Evolutionary conservation across 2,113 vertebrate genomes (phyloP).

Genomic region (Passer domesticus): DNA sequence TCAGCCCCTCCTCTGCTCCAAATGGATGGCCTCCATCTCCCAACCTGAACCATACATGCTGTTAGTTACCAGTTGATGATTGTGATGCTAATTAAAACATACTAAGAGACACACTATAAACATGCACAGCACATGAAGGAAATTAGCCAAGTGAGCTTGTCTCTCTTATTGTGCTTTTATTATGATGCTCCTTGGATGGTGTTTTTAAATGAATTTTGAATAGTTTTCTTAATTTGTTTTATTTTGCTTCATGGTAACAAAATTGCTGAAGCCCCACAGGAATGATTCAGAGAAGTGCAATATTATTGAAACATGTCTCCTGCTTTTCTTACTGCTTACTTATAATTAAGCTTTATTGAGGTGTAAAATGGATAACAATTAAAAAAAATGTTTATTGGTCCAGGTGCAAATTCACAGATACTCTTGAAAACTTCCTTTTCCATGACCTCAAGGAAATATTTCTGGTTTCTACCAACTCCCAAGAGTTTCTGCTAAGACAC

Average conservation of each 20-base stretch:
- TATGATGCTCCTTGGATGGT: constrained; percentile 79
- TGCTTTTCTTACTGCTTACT: constrained; percentile 78
- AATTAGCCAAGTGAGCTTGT: constrained; percentile 76
- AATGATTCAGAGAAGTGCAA: constrained; percentile 73
- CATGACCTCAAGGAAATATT: constrained; percentile 31
- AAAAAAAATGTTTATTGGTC: constrained; percentile 71
- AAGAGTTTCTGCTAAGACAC: neutral
- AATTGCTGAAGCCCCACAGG: constrained; percentile 69
- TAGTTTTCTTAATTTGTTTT: constrained; percentile 81
- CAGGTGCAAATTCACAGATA: constrained; percentile 72
- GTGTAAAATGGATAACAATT: constrained; percentile 83
- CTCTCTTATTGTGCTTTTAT: constrained; percentile 82
- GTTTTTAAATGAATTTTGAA: constrained; percentile 85
- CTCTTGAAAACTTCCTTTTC: constrained; percentile 47
- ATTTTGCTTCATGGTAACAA: constrained; percentile 69
- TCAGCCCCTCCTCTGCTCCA: neutral
- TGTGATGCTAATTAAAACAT: constrained; percentile 68
- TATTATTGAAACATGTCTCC: constrained; percentile 75
- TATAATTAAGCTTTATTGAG: constrained; percentile 87
- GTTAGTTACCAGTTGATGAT: constrained; percentile 47
- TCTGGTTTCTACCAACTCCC: neutral
- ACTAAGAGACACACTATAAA: constrained; percentile 65
- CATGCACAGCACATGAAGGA: constrained; percentile 63
- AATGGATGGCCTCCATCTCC: neutral
- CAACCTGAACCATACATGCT: neutral